These are phyloP conservation scores for Aegotheles bennettii DNA, from an alignment of 2,113 vertebrate species.

Conservation along the genomic window DNA sequence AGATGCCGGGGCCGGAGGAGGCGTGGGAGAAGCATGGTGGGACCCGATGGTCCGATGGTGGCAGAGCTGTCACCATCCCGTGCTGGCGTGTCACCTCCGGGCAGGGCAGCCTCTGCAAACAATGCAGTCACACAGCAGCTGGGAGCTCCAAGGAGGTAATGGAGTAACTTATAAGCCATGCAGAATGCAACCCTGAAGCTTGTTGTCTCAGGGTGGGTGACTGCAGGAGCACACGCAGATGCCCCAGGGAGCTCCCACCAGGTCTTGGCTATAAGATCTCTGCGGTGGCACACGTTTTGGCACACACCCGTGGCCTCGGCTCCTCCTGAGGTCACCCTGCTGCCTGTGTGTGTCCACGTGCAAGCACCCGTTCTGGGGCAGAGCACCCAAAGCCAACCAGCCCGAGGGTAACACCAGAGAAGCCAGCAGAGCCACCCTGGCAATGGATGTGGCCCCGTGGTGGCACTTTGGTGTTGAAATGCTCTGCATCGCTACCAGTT, in stretches of 20 bases:
- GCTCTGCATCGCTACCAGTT: not conserved
- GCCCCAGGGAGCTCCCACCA: not conserved
- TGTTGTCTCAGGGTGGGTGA: not conserved
- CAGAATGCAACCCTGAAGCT: not conserved
- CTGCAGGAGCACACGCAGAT: rapidly evolving
- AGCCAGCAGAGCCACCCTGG: not conserved
- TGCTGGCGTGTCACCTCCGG: rapidly evolving
- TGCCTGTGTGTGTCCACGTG: rapidly evolving
- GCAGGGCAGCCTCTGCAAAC: not conserved
- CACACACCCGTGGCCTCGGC: not conserved
- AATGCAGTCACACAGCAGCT: not conserved
- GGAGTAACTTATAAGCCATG: rapidly evolving
- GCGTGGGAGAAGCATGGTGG: not conserved
- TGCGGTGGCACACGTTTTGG: rapidly evolving
- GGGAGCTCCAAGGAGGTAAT: not conserved
- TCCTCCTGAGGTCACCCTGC: not conserved
- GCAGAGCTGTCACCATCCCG: not conserved
- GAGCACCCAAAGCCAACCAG: not conserved
- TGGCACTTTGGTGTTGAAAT: not conserved
- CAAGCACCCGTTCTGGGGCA: rapidly evolving
- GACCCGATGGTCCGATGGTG: not conserved
- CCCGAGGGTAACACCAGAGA: not conserved
- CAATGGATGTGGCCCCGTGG: not conserved
- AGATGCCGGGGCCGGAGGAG: not conserved
- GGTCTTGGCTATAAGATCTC: not conserved